phyloP scores from a whole-genome alignment of 2,797 vertebrate species.

The Chrysolophus pictus region DNA sequence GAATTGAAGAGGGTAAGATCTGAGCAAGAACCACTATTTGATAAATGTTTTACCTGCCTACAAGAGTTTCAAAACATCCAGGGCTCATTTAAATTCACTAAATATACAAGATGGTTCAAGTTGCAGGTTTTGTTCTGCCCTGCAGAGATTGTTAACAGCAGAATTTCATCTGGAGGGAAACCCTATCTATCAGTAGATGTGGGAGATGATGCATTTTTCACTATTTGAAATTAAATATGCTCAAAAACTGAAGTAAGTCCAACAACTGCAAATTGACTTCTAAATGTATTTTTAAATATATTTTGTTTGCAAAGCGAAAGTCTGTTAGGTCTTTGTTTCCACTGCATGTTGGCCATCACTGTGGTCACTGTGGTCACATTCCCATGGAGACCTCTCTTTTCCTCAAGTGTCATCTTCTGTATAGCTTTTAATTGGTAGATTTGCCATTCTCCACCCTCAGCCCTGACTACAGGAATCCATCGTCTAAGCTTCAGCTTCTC shows the following conservation, averaged over 20 bases:
- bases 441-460: background rate
- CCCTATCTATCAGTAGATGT: rapidly evolving
- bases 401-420: background rate
- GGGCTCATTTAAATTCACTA: background rate
- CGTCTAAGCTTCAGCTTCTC: background rate
- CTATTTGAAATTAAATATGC: background rate
- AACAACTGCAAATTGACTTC: background rate
- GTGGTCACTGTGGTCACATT: background rate
- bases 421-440: background rate
- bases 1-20: background rate
- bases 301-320: conserved; percentile 28
- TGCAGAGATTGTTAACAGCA: background rate
- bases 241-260: background rate
- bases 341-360: background rate
- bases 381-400: background rate
- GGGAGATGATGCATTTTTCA: background rate
- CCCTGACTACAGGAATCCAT: background rate
- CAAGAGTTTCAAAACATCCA: background rate
- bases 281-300: background rate
- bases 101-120: background rate
- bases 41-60: background rate
- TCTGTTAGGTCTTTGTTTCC: conserved; percentile 12
- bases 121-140: background rate
- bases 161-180: background rate
- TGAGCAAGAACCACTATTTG: background rate